Evolutionary conservation across 2,888 invertebrate species (phyloP).

Genomic region (Orthosia gracilis): DNA sequence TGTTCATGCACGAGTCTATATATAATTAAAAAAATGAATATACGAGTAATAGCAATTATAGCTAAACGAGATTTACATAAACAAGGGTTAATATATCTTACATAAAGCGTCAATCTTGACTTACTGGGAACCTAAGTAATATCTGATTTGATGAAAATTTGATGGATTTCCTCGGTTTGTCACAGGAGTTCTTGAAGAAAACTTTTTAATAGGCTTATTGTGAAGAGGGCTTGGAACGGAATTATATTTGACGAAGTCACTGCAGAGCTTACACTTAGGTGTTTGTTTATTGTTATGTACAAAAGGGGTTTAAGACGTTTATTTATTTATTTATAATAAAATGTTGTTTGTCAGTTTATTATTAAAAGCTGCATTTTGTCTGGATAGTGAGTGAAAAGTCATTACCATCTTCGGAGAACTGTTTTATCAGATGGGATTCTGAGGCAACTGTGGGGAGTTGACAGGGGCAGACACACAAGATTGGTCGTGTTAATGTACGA

Average conservation of each 20-base stretch:
- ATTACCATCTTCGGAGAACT: not conserved
- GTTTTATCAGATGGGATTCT: not conserved
- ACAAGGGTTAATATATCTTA: not conserved
- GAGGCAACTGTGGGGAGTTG: not conserved
- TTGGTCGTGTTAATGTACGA: not conserved
- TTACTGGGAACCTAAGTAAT: constrained; percentile 18
- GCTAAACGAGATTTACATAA: no score
- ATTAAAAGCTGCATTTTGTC: no score
- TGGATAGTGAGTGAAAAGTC: not conserved
- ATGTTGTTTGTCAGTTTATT: no score
- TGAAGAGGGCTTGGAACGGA: constrained; percentile 20
- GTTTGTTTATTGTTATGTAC: constrained; percentile 23
- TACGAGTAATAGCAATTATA: no score
- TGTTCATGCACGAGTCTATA: no score
- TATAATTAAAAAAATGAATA: no score
- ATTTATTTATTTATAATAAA: not conserved
- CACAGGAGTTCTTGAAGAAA: constrained; percentile 38
- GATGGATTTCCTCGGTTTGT: constrained; percentile 26
- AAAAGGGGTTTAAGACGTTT: constrained; percentile 16
- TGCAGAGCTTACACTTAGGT: constrained; percentile 33
- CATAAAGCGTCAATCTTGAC: not conserved
- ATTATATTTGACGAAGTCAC: constrained; percentile 41
- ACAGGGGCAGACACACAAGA: no score
- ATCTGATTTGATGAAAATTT: constrained; percentile 42
- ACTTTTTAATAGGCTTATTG: constrained; percentile 57